phyloP scores from a whole-genome alignment of 2,113 vertebrate species.

The Phoxinus phoxinus region DNA sequence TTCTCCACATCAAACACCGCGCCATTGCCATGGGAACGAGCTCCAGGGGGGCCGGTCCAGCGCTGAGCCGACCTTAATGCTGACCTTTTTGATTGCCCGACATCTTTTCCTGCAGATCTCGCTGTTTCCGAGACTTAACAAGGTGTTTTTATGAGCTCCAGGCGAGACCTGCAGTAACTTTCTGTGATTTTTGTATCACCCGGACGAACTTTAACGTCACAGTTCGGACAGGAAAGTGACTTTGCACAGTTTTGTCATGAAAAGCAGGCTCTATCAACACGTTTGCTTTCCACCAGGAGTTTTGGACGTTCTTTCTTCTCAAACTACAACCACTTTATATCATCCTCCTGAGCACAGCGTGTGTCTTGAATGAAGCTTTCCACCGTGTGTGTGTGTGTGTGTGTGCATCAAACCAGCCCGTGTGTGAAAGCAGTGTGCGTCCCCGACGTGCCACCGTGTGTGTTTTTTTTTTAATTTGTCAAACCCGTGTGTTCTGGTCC shows the following conservation, averaged over 20 bases:
- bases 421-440: not conserved
- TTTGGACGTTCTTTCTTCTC: not conserved
- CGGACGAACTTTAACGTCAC: not conserved
- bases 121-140: not conserved
- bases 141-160: constrained; percentile 63
- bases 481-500: constrained; percentile 27
- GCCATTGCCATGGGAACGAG: constrained; percentile 75
- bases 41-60: constrained; percentile 67
- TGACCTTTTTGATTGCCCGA: constrained; percentile 62
- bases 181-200: not conserved
- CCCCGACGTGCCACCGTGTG: not conserved
- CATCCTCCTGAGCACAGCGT: constrained; percentile 27
- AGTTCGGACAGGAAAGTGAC: not conserved
- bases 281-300: not conserved
- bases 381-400: not conserved
- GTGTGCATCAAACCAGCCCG: not conserved
- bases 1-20: constrained; percentile 44
- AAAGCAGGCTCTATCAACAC: not conserved
- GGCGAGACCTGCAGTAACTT: not conserved
- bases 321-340: not conserved
- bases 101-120: constrained; percentile 54
- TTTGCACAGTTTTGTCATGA: not conserved
- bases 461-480: constrained; percentile 19
- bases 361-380: constrained; percentile 13
- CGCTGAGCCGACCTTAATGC: constrained; percentile 64